Percentiles rank a stretch among this genome's conserved stretches.
Conservation (phyloP, 2,888 invertebrate genomes). For the Caenorhabditis imperialis region DNA sequence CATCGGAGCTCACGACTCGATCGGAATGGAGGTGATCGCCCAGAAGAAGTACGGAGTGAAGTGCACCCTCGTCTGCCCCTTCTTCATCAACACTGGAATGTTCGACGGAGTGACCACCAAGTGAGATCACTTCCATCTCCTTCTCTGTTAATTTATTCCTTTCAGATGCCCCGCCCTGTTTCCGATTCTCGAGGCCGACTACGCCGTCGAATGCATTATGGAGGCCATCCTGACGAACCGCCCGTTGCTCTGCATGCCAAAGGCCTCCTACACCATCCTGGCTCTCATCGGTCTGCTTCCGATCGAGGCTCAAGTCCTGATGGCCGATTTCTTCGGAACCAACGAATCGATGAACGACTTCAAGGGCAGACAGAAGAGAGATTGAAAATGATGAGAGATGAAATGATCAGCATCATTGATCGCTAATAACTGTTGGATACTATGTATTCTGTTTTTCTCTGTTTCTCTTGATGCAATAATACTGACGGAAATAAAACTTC, state of each 20-base stretch:
- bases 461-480: too few relatives aligned
- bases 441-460: too few relatives aligned
- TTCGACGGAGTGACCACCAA: constrained; percentile 90
- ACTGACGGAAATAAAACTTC: too few relatives aligned
- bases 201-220: constrained; percentile 89
- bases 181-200: constrained; percentile 84
- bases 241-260: constrained; percentile 86
- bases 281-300: constrained; percentile 68
- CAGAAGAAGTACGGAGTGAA: constrained; percentile 82
- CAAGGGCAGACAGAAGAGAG: constrained; percentile 58
- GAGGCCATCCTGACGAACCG: constrained; percentile 86
- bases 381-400: constrained; percentile 6
- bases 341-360: constrained; percentile 75
- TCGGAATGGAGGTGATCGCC: constrained; percentile 81
- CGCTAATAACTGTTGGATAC: background rate
- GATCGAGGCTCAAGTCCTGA: constrained; percentile 54
- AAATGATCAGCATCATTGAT: constrained; percentile 10
- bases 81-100: constrained; percentile 97
- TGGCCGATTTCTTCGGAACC: constrained; percentile 70
- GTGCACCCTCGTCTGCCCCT: constrained; percentile 93
- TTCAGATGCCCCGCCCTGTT: constrained; percentile 68
- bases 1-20: constrained; percentile 92
- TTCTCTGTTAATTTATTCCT: background rate
- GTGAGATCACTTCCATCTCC: constrained; percentile 79
- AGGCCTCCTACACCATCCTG: constrained; percentile 82